Conservation (phyloP, 2,113 vertebrate species). For the Gambusia holbrooki region DNA sequence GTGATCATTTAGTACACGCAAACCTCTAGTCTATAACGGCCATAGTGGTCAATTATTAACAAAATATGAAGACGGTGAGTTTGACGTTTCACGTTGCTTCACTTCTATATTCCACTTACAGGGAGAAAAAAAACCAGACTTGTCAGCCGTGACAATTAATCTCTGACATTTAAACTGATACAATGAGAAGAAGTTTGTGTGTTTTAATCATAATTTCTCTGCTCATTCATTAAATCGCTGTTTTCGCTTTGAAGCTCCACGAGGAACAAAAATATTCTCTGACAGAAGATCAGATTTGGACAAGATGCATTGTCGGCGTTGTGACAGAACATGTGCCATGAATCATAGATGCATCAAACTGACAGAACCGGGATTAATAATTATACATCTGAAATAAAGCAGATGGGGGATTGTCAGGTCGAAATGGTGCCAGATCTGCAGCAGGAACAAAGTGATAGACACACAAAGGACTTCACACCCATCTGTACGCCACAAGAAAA, state of each 20-base stretch:
- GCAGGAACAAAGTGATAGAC: conserved; percentile 1
- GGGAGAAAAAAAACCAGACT: background rate
- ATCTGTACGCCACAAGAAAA: background rate
- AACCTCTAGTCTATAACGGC: too few relatives aligned
- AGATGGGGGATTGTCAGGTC: background rate
- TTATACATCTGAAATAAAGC: background rate
- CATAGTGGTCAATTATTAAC: background rate
- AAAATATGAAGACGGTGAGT: background rate
- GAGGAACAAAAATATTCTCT: background rate
- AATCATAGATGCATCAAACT: conserved; percentile 7
- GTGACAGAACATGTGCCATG: conserved; percentile 17
- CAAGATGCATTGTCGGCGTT: conserved; percentile 5
- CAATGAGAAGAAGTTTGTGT: background rate
- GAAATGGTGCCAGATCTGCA: conserved; percentile 22
- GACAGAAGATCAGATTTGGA: conserved; percentile 3
- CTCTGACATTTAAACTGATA: background rate
- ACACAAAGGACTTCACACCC: background rate
- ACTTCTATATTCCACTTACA: background rate
- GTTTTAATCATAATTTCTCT: background rate
- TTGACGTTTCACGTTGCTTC: background rate
- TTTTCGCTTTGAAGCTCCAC: background rate
- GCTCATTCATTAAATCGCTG: background rate
- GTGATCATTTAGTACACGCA: too few relatives aligned
- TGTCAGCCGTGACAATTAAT: background rate
- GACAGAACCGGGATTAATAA: conserved; percentile 7